Conservation (phyloP, 2,797 vertebrate genomes). For the Schizopygopsis malacanthus region DNA sequence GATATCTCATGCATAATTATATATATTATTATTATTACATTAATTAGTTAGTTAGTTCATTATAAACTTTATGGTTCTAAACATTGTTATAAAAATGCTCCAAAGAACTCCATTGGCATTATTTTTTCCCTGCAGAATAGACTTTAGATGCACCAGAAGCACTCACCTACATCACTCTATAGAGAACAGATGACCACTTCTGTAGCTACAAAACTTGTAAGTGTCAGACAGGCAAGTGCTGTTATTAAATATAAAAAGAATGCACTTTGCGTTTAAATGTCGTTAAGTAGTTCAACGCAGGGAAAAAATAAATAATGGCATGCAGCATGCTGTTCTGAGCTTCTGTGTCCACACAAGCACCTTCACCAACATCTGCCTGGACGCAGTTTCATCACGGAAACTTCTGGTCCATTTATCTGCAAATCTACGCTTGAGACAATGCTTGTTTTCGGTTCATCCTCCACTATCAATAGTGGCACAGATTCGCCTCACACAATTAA, state of each 20-base stretch:
- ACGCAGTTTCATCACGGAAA: constrained; percentile 7
- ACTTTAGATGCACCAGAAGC: background rate
- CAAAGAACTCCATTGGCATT: background rate
- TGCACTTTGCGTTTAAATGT: background rate
- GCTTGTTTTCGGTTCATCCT: constrained; percentile 50
- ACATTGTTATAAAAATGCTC: background rate
- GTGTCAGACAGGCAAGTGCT: background rate
- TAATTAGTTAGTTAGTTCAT: background rate
- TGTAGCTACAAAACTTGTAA: background rate
- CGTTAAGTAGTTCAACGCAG: background rate
- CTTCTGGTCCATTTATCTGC: constrained; percentile 43
- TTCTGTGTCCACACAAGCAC: background rate
- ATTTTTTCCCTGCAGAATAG: background rate
- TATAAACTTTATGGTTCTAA: background rate
- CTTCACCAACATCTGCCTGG: constrained; percentile 25
- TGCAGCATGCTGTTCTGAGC: background rate
- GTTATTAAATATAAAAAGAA: constrained; percentile 7
- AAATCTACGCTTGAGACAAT: constrained; percentile 47
- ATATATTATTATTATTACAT: background rate
- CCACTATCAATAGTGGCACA: constrained; percentile 41
- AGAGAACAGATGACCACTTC: constrained; percentile 4
- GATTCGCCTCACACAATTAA: constrained; percentile 58
- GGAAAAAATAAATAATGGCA: constrained; percentile 12
- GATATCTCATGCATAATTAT: background rate
- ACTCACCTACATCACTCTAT: background rate